phyloP scores from a whole-genome alignment of 1,140 invertebrate species.

The Adoxophyes honmai region DNA sequence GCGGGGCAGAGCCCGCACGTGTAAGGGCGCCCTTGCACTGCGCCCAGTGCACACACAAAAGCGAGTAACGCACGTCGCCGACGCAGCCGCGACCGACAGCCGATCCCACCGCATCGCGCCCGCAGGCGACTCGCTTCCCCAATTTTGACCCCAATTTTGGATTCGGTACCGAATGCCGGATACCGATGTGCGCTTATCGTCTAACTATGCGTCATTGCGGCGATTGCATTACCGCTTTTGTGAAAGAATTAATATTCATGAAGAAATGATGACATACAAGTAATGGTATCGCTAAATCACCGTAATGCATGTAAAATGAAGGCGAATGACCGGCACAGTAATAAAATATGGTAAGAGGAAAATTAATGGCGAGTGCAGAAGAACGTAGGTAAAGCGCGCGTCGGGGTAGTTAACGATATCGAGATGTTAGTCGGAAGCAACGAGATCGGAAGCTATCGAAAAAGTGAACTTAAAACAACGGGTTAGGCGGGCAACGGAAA shows the following conservation, averaged over 20 bases:
- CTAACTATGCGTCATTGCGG: slow-evolving; percentile 53
- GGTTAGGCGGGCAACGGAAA: slow-evolving; percentile 73
- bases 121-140: slow-evolving; percentile 20
- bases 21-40: slow-evolving; percentile 79
- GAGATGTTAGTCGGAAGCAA: slow-evolving; percentile 74
- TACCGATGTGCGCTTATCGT: slow-evolving; percentile 35
- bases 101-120: slow-evolving; percentile 34
- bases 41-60: slow-evolving; percentile 76
- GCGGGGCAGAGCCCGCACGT: slow-evolving; percentile 83
- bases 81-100: slow-evolving; percentile 51
- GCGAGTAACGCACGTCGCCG: slow-evolving; percentile 75
- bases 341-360: slow-evolving; percentile 40
- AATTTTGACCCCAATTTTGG: slow-evolving; percentile 54
- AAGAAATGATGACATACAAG: slow-evolving; percentile 61
- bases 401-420: slow-evolving; percentile 51
- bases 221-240: slow-evolving; percentile 77
- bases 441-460: slow-evolving; percentile 64
- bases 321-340: slow-evolving; percentile 38
- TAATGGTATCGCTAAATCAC: slow-evolving; percentile 51
- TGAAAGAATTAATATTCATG: slow-evolving; percentile 73
- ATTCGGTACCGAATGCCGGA: slow-evolving; percentile 23
- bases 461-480: slow-evolving; percentile 55
- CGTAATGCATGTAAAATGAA: slow-evolving; percentile 46
- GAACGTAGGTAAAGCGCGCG: slow-evolving; percentile 62
- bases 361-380: slow-evolving; percentile 57